Evolutionary conservation across 2,113 vertebrate genomes (phyloP).

Genomic region (Isurus oxyrinchus): DNA sequence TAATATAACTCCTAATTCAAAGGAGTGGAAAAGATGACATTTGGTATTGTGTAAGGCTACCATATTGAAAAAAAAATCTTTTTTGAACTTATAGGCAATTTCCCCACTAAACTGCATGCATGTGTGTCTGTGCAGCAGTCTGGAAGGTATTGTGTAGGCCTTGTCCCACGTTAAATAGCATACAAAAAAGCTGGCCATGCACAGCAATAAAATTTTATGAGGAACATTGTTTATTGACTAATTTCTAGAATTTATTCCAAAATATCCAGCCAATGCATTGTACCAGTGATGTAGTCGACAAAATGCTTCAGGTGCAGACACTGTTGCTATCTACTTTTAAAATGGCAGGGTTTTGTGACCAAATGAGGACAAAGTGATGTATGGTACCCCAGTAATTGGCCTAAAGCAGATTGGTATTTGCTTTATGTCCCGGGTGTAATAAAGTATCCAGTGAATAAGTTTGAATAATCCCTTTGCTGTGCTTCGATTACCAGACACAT

Average conservation of each 20-base stretch:
- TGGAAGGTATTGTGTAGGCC: background rate
- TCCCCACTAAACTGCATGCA: background rate
- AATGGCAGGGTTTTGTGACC: conserved; percentile 9
- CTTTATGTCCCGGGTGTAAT: conserved; percentile 26
- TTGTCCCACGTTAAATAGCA: background rate
- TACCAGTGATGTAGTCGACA: background rate
- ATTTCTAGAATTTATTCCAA: background rate
- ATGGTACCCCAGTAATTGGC: conserved; percentile 25
- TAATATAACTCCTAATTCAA: background rate
- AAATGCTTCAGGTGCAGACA: conserved; percentile 19
- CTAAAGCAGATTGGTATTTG: conserved; percentile 36
- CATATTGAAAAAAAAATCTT: background rate
- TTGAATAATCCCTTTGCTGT: conserved; percentile 30
- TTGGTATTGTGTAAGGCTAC: background rate
- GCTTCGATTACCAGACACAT: conserved; percentile 35
- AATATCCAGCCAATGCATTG: background rate
- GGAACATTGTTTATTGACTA: background rate
- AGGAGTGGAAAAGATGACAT: background rate
- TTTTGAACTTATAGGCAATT: background rate
- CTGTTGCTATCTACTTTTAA: conserved; percentile 32
- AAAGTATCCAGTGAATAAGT: conserved; percentile 36
- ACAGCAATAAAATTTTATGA: background rate
- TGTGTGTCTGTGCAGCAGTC: background rate
- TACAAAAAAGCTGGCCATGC: background rate
- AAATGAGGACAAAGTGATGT: conserved; percentile 28